Conservation (phyloP, 2,888 invertebrate species). For the Zaprionus obscuricornis region DNA sequence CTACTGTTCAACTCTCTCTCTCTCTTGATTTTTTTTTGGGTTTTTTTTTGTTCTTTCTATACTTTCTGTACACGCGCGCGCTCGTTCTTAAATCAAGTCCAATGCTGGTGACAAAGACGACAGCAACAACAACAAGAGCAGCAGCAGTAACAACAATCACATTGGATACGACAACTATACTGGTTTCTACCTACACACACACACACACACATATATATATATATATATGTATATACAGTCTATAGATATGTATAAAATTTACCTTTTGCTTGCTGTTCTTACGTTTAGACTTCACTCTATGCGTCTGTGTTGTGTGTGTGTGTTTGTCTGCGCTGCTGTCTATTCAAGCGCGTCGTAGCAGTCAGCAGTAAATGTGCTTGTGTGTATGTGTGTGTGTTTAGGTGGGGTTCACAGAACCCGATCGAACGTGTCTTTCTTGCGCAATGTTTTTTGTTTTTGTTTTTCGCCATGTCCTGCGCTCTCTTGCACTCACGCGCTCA, state of each 20-base stretch:
- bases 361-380: neutral
- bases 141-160: conserved; percentile 21
- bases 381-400: conserved; percentile 23
- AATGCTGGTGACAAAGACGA: conserved; percentile 41
- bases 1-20: too few relatives aligned
- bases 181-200: conserved; percentile 47
- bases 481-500: neutral
- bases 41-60: conserved; percentile 27
- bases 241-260: conserved; percentile 3
- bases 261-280: conserved; percentile 21
- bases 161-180: conserved; percentile 40
- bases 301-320: conserved; percentile 12
- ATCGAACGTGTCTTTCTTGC: conserved; percentile 37
- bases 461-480: conserved; percentile 44
- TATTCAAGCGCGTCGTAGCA: conserved; percentile 48
- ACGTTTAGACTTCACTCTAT: too few relatives aligned
- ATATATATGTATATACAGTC: neutral
- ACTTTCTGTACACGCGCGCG: conserved; percentile 24
- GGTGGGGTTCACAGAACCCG: conserved; percentile 65
- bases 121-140: conserved; percentile 4
- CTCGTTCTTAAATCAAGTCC: conserved; percentile 50
- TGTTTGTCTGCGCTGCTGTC: conserved; percentile 30
- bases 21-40: neutral
- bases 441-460: conserved; percentile 46
- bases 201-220: conserved; percentile 4